Evolutionary conservation across 1,140 invertebrate genomes (phyloP), one percentile per base, ranked within the genome.

Genomic region (Pseudomyrmex cubaensis): DNA sequence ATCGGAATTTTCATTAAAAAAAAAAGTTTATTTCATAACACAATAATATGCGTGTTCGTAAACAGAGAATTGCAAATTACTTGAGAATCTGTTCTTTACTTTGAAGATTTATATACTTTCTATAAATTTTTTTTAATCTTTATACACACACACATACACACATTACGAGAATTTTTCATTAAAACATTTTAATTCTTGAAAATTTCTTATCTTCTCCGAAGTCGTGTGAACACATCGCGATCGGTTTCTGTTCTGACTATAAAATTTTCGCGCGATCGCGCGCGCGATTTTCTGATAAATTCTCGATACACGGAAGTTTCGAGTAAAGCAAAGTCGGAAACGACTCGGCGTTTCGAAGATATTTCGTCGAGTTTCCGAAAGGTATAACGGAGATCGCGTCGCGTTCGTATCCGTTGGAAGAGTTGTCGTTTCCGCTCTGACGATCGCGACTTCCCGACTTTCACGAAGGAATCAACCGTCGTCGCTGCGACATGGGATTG

Each of bases 381-480:
- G 69, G 75, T 82, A 56, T 56, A 56, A 44, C 57, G 22, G n/a
- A 59, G 17, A 82, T 82, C 35, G 35, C 35, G 5, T 35, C 35
- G 70, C 69, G 57, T 62, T 82, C 70, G 25, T 46, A 15, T 62
- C 59, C 48, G 57, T 50, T 54, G 61, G 22, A 82, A 72, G 83
- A 83, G 75, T 88, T 73, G 69, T 82, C 70, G 73, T 80, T 77
- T 85, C 48, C 67, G 82, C 82, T 80, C 76, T 80, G 20, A 48
- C 76, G 54, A 66, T 67, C 85, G 85, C 85, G 54, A 85, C 44
- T 85, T 70, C 48, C 78, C 83, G 75, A 84, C 85, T 70, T 75
- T 82, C 69, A 75, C 69, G 44, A 35, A 35, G 35, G 72, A 76
- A 52, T 46, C 54, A 15, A 2, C 20, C 70, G 59, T 2, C 25